Conservation (phyloP, 1,140 invertebrate genomes). For the Halictus rubicundus region DNA sequence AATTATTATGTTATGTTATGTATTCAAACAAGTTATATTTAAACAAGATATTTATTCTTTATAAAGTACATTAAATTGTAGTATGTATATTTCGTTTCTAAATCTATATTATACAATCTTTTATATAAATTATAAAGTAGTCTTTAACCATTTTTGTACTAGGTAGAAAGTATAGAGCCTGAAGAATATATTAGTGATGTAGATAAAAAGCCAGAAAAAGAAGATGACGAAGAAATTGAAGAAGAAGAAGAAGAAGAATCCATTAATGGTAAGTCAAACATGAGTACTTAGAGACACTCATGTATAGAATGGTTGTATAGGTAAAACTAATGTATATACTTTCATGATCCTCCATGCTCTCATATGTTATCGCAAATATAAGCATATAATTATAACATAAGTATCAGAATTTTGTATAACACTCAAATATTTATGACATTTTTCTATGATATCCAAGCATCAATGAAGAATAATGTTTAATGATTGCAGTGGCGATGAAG, state of each 20-base stretch:
- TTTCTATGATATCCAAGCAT: conserved; percentile 21
- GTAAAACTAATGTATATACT: neutral
- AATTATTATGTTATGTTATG: too few species aligned
- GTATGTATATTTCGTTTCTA: neutral
- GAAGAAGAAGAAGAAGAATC: conserved; percentile 74
- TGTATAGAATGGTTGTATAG: neutral
- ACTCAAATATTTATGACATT: conserved; percentile 30
- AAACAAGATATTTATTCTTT: neutral
- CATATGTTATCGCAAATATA: conserved; percentile 1
- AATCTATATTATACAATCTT: neutral
- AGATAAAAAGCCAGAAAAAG: conserved; percentile 62
- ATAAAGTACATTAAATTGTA: neutral
- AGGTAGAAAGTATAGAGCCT: conserved; percentile 68
- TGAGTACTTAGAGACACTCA: neutral
- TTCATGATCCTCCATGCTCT: conserved; percentile 58
- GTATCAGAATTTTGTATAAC: conserved; percentile 2
- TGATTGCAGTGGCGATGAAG: conserved; percentile 89
- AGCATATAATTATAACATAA: conserved; percentile 17
- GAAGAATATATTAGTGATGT: conserved; percentile 71
- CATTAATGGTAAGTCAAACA: conserved; percentile 69
- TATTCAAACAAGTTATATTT: too few species aligned
- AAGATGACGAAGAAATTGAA: conserved; percentile 73
- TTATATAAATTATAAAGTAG: conserved; percentile 6
- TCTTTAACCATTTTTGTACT: conserved; percentile 30
- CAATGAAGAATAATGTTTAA: conserved; percentile 66